Conservation (phyloP, 2,113 vertebrate species). For the Lutjanus erythropterus region DNA sequence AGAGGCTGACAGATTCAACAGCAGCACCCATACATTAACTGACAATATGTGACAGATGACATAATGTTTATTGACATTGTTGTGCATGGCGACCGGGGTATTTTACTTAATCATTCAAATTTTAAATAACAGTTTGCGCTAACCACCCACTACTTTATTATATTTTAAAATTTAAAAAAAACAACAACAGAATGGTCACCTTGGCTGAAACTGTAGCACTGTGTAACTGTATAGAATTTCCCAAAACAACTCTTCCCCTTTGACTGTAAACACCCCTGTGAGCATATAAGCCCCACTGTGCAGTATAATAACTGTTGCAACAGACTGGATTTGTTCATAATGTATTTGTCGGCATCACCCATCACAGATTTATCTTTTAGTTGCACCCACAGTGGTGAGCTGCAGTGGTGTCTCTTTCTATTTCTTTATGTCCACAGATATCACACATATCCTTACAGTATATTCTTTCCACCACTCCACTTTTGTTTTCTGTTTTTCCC, state of each 20-base stretch:
- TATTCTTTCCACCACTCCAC: background rate
- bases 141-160: background rate
- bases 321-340: background rate
- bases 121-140: background rate
- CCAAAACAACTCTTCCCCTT: background rate
- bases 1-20: background rate
- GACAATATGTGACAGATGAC: background rate
- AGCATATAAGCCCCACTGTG: background rate
- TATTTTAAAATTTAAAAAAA: background rate
- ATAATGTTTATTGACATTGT: background rate
- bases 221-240: background rate
- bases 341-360: background rate
- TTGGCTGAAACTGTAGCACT: background rate
- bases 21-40: background rate
- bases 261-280: background rate
- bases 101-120: background rate
- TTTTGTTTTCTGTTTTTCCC: background rate
- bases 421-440: no score
- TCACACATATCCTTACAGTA: background rate
- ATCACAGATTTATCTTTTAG: background rate
- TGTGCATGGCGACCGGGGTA: background rate
- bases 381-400: background rate
- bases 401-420: no score
- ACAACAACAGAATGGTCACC: background rate
- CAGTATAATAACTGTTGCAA: background rate